Evolutionary conservation across 2,797 vertebrate species (phyloP).

Genomic region (Phaenicophaeus curvirostris): DNA sequence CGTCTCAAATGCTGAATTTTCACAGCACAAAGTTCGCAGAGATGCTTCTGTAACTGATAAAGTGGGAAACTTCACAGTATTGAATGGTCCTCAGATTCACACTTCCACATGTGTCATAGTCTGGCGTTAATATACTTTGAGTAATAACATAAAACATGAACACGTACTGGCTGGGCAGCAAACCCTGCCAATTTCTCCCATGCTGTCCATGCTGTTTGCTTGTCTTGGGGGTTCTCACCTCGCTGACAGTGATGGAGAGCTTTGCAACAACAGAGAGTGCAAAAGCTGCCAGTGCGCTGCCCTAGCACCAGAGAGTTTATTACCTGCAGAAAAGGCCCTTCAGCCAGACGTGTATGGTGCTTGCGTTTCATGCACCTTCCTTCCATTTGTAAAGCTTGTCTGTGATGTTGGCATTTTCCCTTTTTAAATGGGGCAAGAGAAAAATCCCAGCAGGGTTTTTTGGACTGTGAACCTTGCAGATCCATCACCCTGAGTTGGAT

Average conservation of each 20-base stretch:
- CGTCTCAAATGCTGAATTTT: neutral
- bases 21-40: neutral
- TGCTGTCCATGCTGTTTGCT: neutral
- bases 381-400: rapidly evolving
- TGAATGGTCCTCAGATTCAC: neutral
- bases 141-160: neutral
- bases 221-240: neutral
- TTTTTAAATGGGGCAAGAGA: neutral
- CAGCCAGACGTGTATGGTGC: rapidly evolving
- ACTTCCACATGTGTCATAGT: neutral
- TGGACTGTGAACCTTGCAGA: neutral
- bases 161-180: neutral
- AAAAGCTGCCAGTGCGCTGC: neutral
- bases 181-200: rapidly evolving
- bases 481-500: neutral
- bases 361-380: rapidly evolving
- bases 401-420: neutral
- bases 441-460: neutral
- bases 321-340: neutral
- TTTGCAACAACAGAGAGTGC: too few relatives aligned
- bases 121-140: neutral
- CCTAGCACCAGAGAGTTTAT: rapidly evolving
- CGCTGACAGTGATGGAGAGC: rapidly evolving
- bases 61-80: slow-evolving; percentile 49
- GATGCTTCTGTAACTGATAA: neutral